A percentile compares a stretch with the other conserved stretches of the same genome.
Conservation (phyloP, 2,888 invertebrate genomes). For the Chalcis sispes region DNA sequence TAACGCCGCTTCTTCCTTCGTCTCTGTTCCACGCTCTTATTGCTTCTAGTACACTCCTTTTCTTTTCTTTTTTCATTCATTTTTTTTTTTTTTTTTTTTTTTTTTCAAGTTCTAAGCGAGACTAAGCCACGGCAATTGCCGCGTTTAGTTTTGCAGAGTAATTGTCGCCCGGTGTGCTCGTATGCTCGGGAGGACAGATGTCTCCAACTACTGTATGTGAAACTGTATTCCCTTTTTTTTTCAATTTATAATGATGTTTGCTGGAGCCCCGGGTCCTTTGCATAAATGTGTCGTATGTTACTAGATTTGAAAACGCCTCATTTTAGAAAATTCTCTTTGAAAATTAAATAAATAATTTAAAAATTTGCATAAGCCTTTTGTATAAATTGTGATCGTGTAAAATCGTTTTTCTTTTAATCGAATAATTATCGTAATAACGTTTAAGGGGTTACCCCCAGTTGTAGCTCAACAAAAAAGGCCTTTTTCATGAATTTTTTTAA, state of each 20-base stretch:
- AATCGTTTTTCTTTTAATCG: too few relatives aligned
- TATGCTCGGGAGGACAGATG: constrained; percentile 5
- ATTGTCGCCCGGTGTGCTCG: constrained; percentile 14
- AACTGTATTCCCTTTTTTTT: background rate
- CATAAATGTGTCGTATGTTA: background rate
- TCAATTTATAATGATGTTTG: constrained; percentile 38
- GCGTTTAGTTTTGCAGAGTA: constrained; percentile 37
- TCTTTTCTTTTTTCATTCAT: too few relatives aligned
- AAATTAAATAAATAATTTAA: too few relatives aligned
- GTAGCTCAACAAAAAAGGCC: too few relatives aligned
- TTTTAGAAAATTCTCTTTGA: too few relatives aligned
- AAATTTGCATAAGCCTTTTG: background rate
- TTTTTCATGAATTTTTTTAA: too few relatives aligned
- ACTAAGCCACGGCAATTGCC: constrained; percentile 44
- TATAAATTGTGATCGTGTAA: too few relatives aligned
- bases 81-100: constrained; percentile 1
- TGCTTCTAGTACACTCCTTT: too few relatives aligned
- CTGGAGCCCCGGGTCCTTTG: background rate
- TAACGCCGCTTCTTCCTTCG: background rate
- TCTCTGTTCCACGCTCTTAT: too few relatives aligned
- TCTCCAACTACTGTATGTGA: background rate
- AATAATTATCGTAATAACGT: too few relatives aligned
- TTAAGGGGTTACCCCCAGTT: too few relatives aligned
- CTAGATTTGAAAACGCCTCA: too few relatives aligned
- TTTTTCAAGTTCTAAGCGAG: constrained; percentile 4